These are phyloP conservation scores for Dasyprocta punctata DNA, from an alignment of 2,113 vertebrate genomes.

Conservation along the genomic window DNA sequence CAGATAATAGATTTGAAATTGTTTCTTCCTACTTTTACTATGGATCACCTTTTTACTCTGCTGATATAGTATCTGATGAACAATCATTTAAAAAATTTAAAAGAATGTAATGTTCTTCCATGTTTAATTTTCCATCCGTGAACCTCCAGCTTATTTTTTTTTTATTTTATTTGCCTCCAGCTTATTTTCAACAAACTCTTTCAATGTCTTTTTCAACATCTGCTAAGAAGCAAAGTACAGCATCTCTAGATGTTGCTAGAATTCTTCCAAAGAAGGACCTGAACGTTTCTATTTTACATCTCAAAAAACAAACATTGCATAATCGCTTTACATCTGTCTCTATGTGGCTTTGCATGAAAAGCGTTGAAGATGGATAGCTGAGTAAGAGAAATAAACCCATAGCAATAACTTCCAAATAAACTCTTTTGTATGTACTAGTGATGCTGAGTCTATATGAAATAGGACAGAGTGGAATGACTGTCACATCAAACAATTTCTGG, in stretches of 20 bases:
- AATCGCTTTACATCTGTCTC: neutral
- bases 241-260: neutral
- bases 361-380: neutral
- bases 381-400: neutral
- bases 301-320: neutral
- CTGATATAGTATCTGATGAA: neutral
- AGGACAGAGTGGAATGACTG: neutral
- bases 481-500: neutral
- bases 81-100: neutral
- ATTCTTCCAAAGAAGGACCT: neutral
- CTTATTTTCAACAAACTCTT: neutral
- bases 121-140: neutral
- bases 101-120: neutral
- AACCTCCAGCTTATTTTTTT: neutral
- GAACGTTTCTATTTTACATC: neutral
- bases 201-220: neutral
- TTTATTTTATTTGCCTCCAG: no score
- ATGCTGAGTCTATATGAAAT: neutral
- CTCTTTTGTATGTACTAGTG: neutral
- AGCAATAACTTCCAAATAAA: neutral
- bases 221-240: neutral
- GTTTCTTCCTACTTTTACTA: neutral
- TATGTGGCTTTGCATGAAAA: neutral
- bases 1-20: neutral
- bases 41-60: neutral